Percentiles rank a stretch among this genome's conserved stretches.
Evolutionary conservation across 2,797 vertebrate genomes (phyloP).

Genomic region (Labroides dimidiatus): DNA sequence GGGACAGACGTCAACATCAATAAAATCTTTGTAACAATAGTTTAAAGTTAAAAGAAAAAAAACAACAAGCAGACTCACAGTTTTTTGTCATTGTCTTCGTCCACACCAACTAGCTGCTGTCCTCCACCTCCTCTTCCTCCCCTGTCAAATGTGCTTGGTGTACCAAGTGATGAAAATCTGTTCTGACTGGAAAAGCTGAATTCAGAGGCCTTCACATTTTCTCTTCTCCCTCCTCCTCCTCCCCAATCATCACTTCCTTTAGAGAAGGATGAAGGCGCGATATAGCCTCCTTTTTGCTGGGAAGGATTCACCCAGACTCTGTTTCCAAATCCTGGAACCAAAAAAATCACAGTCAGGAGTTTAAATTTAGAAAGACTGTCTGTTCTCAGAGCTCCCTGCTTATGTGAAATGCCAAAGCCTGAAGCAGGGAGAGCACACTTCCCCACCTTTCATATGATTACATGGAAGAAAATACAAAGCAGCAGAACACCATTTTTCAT

Average conservation of each 20-base stretch:
- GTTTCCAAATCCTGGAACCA: constrained; percentile 80
- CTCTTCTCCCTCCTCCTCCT: constrained; percentile 66
- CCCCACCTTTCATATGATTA: too few relatives aligned
- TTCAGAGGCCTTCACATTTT: constrained; percentile 66
- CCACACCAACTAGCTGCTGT: constrained; percentile 60
- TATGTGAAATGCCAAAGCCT: too few relatives aligned
- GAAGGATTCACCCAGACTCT: constrained; percentile 87
- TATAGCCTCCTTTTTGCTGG: constrained; percentile 77
- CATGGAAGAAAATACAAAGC: too few relatives aligned
- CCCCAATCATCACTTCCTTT: constrained; percentile 66
- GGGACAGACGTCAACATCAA: constrained; percentile 7
- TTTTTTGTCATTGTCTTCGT: constrained; percentile 86
- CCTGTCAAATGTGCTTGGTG: constrained; percentile 59
- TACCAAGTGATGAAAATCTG: constrained; percentile 79
- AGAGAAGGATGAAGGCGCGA: constrained; percentile 88
- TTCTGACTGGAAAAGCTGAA: constrained; percentile 84
- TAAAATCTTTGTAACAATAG: not conserved
- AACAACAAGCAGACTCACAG: constrained; percentile 82
- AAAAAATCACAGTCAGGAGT: constrained; percentile 3
- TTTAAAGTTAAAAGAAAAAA: not conserved
- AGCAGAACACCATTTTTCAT: too few relatives aligned
- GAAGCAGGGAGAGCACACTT: too few relatives aligned
- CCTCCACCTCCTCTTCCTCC: constrained; percentile 69
- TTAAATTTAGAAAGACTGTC: too few relatives aligned
- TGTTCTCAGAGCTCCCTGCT: too few relatives aligned